A percentile compares a stretch with the other conserved stretches of the same genome.
phyloP scores from a whole-genome alignment of 1,140 invertebrate species.

The Hormaphis cornu region DNA sequence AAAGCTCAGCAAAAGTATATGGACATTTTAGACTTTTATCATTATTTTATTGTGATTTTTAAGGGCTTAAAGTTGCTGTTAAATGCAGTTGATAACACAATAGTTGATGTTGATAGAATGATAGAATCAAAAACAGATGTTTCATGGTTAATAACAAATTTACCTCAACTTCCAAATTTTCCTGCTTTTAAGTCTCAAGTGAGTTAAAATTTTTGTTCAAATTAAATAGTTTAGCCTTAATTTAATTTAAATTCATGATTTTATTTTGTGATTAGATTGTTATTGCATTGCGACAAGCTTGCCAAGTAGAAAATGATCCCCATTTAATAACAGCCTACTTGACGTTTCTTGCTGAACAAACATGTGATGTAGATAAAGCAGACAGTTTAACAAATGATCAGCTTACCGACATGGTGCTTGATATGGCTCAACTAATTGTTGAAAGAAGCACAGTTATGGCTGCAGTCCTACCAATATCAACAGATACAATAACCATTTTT shows the following conservation, averaged over 20 bases:
- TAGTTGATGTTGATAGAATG: conserved; percentile 41
- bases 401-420: conserved; percentile 58
- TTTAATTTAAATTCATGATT: neutral
- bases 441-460: conserved; percentile 82
- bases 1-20: too few species aligned
- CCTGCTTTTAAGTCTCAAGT: conserved; percentile 54
- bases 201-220: neutral
- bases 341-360: conserved; percentile 57
- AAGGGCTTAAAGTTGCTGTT: conserved; percentile 58
- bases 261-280: conserved; percentile 42
- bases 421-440: conserved; percentile 84
- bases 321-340: conserved; percentile 80
- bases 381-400: conserved; percentile 4
- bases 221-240: neutral
- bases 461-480: conserved; percentile 63
- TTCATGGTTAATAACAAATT: conserved; percentile 67
- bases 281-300: conserved; percentile 65
- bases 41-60: conserved; percentile 35
- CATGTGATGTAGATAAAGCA: conserved; percentile 32
- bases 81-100: conserved; percentile 41
- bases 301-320: conserved; percentile 83
- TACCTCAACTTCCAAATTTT: conserved; percentile 67
- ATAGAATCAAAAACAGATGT: conserved; percentile 38
- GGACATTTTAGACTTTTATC: neutral
- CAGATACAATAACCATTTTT: conserved; percentile 45